These are phyloP conservation scores for Idris sp. DNA, from an alignment of 1,140 invertebrate species.

Conservation along the genomic window DNA sequence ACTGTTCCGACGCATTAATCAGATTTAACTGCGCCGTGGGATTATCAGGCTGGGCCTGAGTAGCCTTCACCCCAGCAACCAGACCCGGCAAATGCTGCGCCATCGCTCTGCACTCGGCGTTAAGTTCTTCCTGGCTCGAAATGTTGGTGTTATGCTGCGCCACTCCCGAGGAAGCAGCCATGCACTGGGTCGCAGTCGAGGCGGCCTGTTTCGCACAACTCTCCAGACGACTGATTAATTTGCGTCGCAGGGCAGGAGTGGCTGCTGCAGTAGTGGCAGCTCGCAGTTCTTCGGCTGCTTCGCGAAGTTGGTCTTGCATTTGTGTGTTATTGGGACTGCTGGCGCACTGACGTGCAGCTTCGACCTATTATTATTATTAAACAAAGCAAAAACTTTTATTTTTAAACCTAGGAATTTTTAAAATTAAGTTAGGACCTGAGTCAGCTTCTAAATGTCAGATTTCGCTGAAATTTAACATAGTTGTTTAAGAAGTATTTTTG, in stretches of 20 bases:
- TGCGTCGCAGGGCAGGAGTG: conserved; percentile 87
- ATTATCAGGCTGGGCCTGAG: conserved; percentile 84
- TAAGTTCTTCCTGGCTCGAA: conserved; percentile 84
- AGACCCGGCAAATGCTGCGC: conserved; percentile 89
- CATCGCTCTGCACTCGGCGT: conserved; percentile 87
- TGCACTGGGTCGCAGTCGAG: conserved; percentile 92
- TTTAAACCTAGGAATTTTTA: too few relatives aligned
- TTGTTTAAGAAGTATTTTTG: too few relatives aligned
- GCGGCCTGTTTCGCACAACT: conserved; percentile 92
- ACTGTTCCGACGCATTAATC: conserved; percentile 92
- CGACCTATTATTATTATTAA: conserved; percentile 81
- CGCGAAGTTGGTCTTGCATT: conserved; percentile 89
- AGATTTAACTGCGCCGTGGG: conserved; percentile 88
- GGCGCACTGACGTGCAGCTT: conserved; percentile 95
- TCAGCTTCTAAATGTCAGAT: too few relatives aligned
- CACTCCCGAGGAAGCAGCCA: conserved; percentile 89
- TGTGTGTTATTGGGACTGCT: conserved; percentile 89
- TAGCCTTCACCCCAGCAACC: conserved; percentile 89
- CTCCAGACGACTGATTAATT: conserved; percentile 87
- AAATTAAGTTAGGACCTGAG: too few relatives aligned
- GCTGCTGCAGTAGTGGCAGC: conserved; percentile 91
- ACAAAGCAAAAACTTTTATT: too few relatives aligned
- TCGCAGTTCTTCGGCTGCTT: conserved; percentile 94
- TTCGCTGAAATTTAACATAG: too few relatives aligned
- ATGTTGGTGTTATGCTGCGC: conserved; percentile 84